Base-by-base conservation (phyloP, 2,113 vertebrate species). In the Tonatia bakeri region DNA sequence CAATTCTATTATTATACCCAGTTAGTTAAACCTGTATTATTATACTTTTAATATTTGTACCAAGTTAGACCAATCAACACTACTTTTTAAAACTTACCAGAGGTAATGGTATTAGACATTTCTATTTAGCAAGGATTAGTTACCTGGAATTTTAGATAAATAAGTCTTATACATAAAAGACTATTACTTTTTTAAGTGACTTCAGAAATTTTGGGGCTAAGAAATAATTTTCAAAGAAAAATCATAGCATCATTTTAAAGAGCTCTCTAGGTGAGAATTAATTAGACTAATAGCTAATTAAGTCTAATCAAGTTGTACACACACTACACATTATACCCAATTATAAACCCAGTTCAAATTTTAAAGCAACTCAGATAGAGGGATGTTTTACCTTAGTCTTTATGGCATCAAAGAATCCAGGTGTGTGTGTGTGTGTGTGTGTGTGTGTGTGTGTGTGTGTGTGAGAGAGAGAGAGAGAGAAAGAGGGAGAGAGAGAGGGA, bases 171-270 rank as follows among this genome's bases (percentile, higher is more conserved):
- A 94, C 45, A 76, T 72, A 43, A 80, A 88, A 52, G 7, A 50
- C 4, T 52, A 52, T 7, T 16, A 83, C 4, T 73, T 64, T 54
- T 83, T 67, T 70, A 54, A 17, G 20, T 76, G 43, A 19, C 22
- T 67, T 94, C 19, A 89, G 38, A 77, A 75, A 84, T 75, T 36
- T 81, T 2, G 43, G 31, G 4, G 13, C 8, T 85, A 75, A 87
- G 33, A 87, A 95, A 69, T 38, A 80, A 73, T 72, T 96, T 93
- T 73, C 24, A 82, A 95, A 82, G 19, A 87, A 89, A 88, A 70
- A 73, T 33, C 17, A 87, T 17, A 70, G 10, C 13, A 43, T 92
- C 33, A 76, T 84, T 92, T 94, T 90, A 76, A 88, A 85, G 45
- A 59, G 4, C 38, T 92, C 56, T 90, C 43, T 47, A 85, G 12